Percentiles rank a stretch among this genome's conserved stretches.
Evolutionary conservation across 1,140 invertebrate genomes (phyloP).

Genomic region (Archivesica marissinica): DNA sequence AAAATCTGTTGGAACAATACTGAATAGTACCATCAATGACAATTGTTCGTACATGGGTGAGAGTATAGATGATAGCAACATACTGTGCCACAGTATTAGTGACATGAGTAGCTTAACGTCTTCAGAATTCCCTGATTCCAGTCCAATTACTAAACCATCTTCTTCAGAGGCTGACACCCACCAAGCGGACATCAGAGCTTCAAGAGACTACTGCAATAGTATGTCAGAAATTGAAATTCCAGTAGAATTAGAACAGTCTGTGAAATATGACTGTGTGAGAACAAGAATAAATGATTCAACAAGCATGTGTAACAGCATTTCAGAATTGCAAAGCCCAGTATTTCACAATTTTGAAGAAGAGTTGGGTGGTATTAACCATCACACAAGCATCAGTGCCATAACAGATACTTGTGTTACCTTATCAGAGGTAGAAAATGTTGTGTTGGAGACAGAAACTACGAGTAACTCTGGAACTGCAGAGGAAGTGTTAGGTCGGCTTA

Average conservation of each 20-base stretch:
- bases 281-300: constrained; percentile 12
- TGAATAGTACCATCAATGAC: constrained; percentile 23
- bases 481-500: background rate
- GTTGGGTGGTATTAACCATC: background rate
- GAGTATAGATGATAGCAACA: constrained; percentile 34
- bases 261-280: background rate
- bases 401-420: background rate
- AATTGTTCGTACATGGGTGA: background rate
- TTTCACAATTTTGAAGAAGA: background rate
- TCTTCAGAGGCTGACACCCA: background rate
- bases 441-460: background rate
- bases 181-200: background rate
- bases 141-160: background rate
- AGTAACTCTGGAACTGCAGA: too few relatives aligned
- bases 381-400: background rate
- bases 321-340: background rate
- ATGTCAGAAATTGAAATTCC: background rate
- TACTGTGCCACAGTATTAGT: constrained; percentile 29
- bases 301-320: constrained; percentile 27
- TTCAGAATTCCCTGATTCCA: background rate
- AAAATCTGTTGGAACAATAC: background rate
- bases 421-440: background rate
- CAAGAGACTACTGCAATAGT: background rate
- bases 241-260: background rate
- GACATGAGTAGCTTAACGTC: constrained; percentile 3